Evolutionary conservation across 2,888 invertebrate genomes (phyloP).

Genomic region (Pogonocherus hispidulus): DNA sequence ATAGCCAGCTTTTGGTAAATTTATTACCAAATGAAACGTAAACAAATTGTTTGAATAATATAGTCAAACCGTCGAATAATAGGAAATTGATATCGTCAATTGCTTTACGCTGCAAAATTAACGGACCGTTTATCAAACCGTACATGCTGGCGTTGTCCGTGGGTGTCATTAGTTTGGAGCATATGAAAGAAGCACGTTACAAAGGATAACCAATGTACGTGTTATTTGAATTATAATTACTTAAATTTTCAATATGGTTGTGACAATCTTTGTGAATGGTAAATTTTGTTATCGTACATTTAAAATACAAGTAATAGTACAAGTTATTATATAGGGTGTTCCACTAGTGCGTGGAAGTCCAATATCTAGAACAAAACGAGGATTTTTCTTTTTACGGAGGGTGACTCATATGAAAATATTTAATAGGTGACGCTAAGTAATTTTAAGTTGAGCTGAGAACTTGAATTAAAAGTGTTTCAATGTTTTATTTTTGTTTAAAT

Average conservation of each 20-base stretch:
- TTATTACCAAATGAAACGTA: constrained; percentile 54
- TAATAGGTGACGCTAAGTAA: too few relatives aligned
- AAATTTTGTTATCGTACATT: too few relatives aligned
- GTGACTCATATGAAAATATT: too few relatives aligned
- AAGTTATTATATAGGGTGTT: too few relatives aligned
- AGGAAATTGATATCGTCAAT: constrained; percentile 41
- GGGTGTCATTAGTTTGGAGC: background rate
- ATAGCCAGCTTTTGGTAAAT: constrained; percentile 46
- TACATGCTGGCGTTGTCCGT: background rate
- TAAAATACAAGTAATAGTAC: too few relatives aligned
- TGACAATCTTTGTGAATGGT: too few relatives aligned
- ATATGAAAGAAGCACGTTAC: background rate
- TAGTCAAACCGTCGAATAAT: constrained; percentile 39
- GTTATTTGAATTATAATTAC: background rate
- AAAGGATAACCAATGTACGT: background rate
- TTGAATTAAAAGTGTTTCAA: too few relatives aligned
- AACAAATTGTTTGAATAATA: constrained; percentile 53
- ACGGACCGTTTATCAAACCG: constrained; percentile 18
- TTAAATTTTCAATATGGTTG: background rate
- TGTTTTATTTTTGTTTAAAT: too few relatives aligned
- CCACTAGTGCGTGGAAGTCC: too few relatives aligned
- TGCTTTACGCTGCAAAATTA: constrained; percentile 34
- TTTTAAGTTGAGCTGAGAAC: too few relatives aligned
- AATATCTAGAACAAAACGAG: too few relatives aligned
- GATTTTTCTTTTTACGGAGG: too few relatives aligned